These are phyloP conservation scores for Chaetogeoica ovagalla DNA, from an alignment of 2,888 invertebrate species.

Conservation along the genomic window DNA sequence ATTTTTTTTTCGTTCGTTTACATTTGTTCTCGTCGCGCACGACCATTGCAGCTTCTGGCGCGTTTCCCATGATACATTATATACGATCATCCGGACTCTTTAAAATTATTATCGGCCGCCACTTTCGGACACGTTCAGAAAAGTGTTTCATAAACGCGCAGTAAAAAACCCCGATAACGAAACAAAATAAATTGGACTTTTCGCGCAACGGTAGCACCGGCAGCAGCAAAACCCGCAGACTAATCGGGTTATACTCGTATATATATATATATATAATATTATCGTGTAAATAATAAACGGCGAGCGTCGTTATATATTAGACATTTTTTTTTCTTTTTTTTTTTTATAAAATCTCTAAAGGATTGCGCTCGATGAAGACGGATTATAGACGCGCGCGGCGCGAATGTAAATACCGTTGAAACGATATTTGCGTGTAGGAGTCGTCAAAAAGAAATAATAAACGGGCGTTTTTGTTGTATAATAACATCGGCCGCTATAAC, in stretches of 20 bases:
- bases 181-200: constrained; percentile 6
- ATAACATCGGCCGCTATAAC: not conserved
- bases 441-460: constrained; percentile 3
- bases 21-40: no score
- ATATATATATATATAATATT: no score
- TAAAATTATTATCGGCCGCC: no score
- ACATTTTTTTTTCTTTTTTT: no score
- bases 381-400: no score
- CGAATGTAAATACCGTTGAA: not conserved
- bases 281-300: not conserved
- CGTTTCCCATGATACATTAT: no score
- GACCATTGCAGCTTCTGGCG: no score
- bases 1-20: not conserved
- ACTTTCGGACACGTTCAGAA: no score
- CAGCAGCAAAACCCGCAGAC: no score
- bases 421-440: not conserved
- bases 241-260: not conserved
- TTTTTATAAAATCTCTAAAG: not conserved
- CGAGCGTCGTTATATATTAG: not conserved
- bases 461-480: not conserved
- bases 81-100: no score
- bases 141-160: no score
- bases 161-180: no score
- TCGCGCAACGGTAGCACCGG: not conserved
- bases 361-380: not conserved